Base-by-base conservation (phyloP, 2,113 vertebrate genomes). In the Nerophis ophidion region DNA sequence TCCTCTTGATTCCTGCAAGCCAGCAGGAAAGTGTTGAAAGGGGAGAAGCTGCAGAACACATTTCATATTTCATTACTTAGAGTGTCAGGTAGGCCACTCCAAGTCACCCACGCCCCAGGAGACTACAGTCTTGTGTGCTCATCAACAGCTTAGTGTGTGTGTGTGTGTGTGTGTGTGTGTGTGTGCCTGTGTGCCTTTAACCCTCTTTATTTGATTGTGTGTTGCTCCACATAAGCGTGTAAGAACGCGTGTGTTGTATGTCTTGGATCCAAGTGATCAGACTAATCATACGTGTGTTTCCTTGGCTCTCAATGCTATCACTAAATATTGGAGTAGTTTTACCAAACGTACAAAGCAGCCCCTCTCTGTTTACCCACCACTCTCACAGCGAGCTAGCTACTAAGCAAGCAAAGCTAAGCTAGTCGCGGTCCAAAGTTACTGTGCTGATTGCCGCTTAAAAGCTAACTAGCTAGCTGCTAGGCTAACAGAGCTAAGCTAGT, bases 31-130 rank as follows among this genome's bases (percentile, higher is more conserved):
- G 40, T 57, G 61, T 80, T 63, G 58, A n/a, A 59, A 14, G 2
- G 64, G 38, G 75, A 19, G 60, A 6, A n/a, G 17, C 17, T 35
- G 66, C 5, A 33, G 49, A 57, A 70, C 83, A 79, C 70, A 52
- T 86, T 74, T 85, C 63, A 70, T 79, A 70, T 89, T 89, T 84
- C 85, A 88, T 88, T 84, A 88, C 81, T 83, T 60, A 81, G 66
- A 68, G 72, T 84, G 82, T 82, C 50, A 35, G 78, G 60, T 68
- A 65, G 66, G 68, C 65, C 62, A 72, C 76, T 71, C 60, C 79
- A 77, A 78, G 82, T 72, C 62, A 54, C 51, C 7, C 46, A 35
- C 42, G 48, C 58, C 66, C 74, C 79, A 58, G 54, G 71, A 69
- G 79, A 65, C 38, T 56, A 53, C 16, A 56, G 40, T 36, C 17